Evolutionary conservation across 2,113 vertebrate species (phyloP).

Genomic region (Cygnus atratus): DNA sequence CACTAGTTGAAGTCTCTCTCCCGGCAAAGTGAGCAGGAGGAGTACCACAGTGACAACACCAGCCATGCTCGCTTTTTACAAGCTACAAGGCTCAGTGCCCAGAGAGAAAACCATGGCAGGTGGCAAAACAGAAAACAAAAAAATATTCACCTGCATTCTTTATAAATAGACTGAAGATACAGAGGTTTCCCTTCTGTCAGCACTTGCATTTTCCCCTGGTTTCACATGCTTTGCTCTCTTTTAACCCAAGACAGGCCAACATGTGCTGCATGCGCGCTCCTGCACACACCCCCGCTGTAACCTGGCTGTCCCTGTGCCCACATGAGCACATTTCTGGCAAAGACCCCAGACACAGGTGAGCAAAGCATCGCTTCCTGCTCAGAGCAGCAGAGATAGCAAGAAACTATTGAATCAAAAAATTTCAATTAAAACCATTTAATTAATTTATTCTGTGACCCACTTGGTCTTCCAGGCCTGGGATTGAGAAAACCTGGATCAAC

Average conservation of each 20-base stretch:
- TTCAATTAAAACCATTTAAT: background rate
- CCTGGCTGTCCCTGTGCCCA: rapidly evolving
- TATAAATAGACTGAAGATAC: background rate
- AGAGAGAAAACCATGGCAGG: background rate
- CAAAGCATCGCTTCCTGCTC: background rate
- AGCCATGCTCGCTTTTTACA: background rate
- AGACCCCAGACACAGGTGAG: background rate
- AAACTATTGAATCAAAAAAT: background rate
- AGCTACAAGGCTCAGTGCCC: background rate
- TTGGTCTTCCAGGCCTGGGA: background rate
- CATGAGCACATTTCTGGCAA: background rate
- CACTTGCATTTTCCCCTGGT: background rate
- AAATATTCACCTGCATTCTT: background rate
- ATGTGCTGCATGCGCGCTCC: rapidly evolving
- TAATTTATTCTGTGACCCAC: background rate
- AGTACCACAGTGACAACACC: background rate
- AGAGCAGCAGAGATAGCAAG: background rate
- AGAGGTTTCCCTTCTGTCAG: background rate
- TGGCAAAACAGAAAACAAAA: background rate
- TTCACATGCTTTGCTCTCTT: background rate
- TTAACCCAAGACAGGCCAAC: background rate
- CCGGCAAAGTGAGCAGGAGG: background rate
- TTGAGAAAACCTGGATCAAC: background rate
- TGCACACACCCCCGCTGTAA: background rate
- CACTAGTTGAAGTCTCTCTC: background rate